A percentile compares a stretch with the other conserved stretches of the same genome.
These are phyloP conservation scores for Dolichopus griseipennis DNA, from an alignment of 2,888 invertebrate species.

Conservation along the genomic window DNA sequence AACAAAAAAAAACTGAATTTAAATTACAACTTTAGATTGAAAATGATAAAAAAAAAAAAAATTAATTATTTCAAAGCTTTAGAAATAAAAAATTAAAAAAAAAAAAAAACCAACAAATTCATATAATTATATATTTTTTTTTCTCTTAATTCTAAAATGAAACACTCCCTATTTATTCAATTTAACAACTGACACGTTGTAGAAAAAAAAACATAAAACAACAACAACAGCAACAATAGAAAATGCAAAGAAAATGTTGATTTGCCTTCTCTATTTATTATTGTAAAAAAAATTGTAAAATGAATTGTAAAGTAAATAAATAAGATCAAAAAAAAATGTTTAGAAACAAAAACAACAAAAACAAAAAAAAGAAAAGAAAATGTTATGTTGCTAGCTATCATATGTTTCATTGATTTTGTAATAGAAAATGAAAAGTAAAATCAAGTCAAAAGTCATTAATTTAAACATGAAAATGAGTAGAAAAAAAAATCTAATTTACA, in stretches of 20 bases:
- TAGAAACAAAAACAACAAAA: not conserved
- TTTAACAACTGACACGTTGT: not conserved
- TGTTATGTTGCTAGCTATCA: too few species aligned
- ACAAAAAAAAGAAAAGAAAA: not conserved
- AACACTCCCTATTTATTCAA: not conserved
- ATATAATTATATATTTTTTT: not conserved
- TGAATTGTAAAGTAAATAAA: too few species aligned
- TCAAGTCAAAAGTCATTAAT: conserved; percentile 4
- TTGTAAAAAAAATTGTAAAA: not conserved
- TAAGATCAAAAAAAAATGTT: too few species aligned
- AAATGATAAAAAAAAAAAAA: not conserved
- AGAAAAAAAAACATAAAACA: not conserved
- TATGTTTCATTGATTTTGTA: too few species aligned
- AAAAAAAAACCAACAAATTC: not conserved
- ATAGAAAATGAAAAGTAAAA: not conserved
- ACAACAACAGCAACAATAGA: not conserved
- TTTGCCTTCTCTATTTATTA: not conserved
- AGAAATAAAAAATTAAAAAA: not conserved
- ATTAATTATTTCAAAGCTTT: not conserved
- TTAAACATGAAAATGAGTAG: conserved; percentile 1
- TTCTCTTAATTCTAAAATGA: not conserved
- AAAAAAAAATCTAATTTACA: too few species aligned
- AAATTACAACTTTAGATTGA: not conserved
- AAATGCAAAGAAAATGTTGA: not conserved
- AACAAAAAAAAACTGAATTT: not conserved